phyloP scores from a whole-genome alignment of 2,888 invertebrate species.

The Cantharis flavilabris region DNA sequence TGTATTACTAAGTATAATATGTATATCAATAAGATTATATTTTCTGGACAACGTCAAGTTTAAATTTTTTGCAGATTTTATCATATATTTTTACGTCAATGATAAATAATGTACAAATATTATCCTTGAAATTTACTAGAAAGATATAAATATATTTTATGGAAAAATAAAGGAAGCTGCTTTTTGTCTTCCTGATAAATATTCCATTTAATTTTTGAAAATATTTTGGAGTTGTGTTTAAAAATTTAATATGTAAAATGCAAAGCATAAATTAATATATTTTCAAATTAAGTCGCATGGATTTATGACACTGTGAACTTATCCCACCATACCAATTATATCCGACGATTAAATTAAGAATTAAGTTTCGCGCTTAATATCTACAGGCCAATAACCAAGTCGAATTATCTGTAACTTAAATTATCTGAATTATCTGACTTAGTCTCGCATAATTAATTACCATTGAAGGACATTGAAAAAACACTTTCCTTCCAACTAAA shows the following conservation, averaged over 20 bases:
- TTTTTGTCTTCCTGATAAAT: neutral
- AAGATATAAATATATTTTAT: neutral
- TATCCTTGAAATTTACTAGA: neutral
- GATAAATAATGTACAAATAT: neutral
- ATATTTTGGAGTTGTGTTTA: too few species aligned
- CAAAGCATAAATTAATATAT: too few species aligned
- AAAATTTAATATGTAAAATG: too few species aligned
- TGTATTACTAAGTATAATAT: too few species aligned
- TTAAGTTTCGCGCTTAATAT: conserved; percentile 26
- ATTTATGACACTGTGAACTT: conserved; percentile 23
- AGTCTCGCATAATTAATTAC: neutral
- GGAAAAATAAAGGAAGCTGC: neutral
- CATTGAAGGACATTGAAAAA: neutral
- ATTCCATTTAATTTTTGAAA: neutral
- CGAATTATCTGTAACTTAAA: conserved; percentile 9
- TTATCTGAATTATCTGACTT: neutral
- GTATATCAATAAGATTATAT: too few species aligned
- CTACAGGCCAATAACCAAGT: conserved; percentile 24
- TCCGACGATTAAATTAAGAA: conserved; percentile 11
- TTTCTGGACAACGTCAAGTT: too few species aligned
- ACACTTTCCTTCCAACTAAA: neutral
- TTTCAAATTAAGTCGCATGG: neutral
- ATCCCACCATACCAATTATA: conserved; percentile 5
- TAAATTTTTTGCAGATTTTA: neutral
- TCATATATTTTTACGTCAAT: neutral